Percentiles rank a stretch among this genome's conserved stretches.
phyloP scores from a whole-genome alignment of 30 jellyfish, hydroid and myxozoan species.

The Sanderia malayensis region DNA sequence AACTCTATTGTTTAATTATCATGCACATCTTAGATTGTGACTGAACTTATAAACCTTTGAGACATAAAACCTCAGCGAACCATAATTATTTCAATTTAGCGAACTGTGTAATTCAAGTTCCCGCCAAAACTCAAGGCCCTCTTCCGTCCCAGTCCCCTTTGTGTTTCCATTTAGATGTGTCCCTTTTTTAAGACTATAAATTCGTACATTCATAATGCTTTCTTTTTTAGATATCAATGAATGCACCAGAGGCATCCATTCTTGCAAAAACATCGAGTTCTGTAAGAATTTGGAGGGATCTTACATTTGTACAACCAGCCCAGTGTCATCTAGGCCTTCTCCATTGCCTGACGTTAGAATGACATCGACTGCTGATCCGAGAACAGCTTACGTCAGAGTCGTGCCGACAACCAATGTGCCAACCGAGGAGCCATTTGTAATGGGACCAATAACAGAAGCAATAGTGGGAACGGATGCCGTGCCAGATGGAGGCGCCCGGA shows the following conservation, averaged over 20 bases:
- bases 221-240: constrained; percentile 68
- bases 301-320: constrained; percentile 12
- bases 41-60: constrained; percentile 2
- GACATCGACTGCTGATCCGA: constrained; percentile 5
- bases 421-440: neutral
- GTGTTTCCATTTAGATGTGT: too few species aligned
- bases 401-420: neutral
- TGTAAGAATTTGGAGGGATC: constrained; percentile 25
- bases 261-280: constrained; percentile 10
- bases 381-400: constrained; percentile 7
- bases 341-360: neutral
- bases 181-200: too few species aligned
- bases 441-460: neutral
- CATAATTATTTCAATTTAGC: too few species aligned
- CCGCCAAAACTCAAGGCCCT: too few species aligned
- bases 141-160: too few species aligned
- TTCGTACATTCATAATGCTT: too few species aligned
- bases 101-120: too few species aligned
- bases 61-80: neutral
- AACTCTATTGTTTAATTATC: too few species aligned
- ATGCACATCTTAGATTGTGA: constrained; percentile 22
- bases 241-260: constrained; percentile 17
- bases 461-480: neutral
- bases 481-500: neutral
- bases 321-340: too few species aligned